phyloP scores from a whole-genome alignment of 2,797 vertebrate species.

The Diplodus puntazzo region DNA sequence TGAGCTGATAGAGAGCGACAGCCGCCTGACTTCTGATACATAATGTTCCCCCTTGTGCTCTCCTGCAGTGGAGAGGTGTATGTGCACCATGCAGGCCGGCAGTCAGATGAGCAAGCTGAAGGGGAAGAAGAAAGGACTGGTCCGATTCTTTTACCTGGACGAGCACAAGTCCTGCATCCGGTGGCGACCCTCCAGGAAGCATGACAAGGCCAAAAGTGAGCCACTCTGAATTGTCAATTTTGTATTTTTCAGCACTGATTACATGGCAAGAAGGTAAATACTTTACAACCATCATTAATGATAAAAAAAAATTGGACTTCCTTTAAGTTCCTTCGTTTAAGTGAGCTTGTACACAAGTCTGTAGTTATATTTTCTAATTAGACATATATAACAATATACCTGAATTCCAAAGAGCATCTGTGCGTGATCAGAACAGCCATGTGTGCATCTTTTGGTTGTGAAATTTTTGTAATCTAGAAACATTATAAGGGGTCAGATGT shows the following conservation, averaged over 20 bases:
- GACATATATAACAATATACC: no score
- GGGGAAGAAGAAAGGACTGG: constrained; percentile 92
- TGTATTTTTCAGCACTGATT: neutral
- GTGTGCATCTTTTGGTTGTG: neutral
- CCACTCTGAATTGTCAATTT: neutral
- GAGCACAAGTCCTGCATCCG: constrained; percentile 96
- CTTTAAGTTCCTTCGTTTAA: neutral
- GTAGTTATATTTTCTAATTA: neutral
- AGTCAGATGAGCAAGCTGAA: constrained; percentile 96
- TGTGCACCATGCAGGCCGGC: constrained; percentile 94
- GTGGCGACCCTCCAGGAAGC: constrained; percentile 96
- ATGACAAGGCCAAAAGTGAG: constrained; percentile 98
- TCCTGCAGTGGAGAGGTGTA: constrained; percentile 93
- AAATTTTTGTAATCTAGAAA: neutral
- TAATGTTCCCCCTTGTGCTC: constrained; percentile 15
- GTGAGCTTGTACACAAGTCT: neutral
- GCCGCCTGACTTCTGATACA: neutral
- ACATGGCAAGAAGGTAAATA: neutral
- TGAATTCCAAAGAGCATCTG: no score
- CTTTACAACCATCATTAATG: neutral
- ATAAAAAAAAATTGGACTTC: neutral
- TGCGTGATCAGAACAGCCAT: no score
- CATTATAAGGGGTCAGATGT: neutral
- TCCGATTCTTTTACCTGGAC: constrained; percentile 94
- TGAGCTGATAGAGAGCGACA: neutral